Evolutionary conservation across 2,888 invertebrate genomes (phyloP).

Genomic region (Cryptocephalus primarius): DNA sequence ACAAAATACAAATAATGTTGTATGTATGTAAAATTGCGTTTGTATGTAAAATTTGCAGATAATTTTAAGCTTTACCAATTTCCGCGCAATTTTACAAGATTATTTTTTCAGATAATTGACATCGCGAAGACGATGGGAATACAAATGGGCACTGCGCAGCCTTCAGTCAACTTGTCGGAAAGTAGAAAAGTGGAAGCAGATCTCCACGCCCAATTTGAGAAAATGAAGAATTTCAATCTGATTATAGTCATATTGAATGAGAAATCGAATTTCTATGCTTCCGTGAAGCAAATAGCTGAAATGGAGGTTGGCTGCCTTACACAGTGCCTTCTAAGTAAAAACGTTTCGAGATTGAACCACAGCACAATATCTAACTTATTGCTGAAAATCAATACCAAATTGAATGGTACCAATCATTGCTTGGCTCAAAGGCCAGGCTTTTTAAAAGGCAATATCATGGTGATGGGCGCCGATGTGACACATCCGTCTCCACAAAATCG

Average conservation of each 20-base stretch:
- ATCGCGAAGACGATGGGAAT: too few species aligned
- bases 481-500: constrained; percentile 60
- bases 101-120: too few species aligned
- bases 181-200: neutral
- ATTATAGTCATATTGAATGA: constrained; percentile 51
- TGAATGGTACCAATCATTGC: constrained; percentile 70
- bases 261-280: constrained; percentile 22
- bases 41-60: too few species aligned
- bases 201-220: constrained; percentile 1
- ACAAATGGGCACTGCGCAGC: too few species aligned
- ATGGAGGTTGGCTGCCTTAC: constrained; percentile 55
- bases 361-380: constrained; percentile 55
- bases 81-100: too few species aligned
- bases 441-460: constrained; percentile 43
- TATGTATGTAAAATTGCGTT: too few species aligned
- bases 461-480: constrained; percentile 78
- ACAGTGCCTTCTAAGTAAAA: constrained; percentile 52
- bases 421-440: constrained; percentile 11
- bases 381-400: constrained; percentile 66
- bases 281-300: constrained; percentile 60
- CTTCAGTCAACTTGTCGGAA: too few species aligned
- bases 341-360: neutral
- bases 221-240: constrained; percentile 34
- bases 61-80: too few species aligned
- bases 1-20: too few species aligned